These are phyloP conservation scores for Himalopsyche anomala DNA, from an alignment of 2,888 invertebrate genomes.

Conservation along the genomic window DNA sequence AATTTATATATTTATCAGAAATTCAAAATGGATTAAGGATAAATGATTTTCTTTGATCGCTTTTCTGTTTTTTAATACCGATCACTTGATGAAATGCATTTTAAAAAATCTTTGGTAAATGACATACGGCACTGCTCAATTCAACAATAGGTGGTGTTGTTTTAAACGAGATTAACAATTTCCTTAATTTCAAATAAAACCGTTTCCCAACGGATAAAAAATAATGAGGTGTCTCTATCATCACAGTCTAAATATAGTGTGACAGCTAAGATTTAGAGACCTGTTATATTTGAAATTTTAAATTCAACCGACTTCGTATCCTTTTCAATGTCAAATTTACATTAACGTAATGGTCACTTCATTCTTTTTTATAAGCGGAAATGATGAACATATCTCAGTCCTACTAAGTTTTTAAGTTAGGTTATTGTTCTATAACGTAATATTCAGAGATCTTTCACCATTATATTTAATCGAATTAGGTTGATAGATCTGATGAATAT, in stretches of 20 bases:
- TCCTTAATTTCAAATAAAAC: background rate
- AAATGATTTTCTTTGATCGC: too few species aligned
- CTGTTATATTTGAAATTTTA: background rate
- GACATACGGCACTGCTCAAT: background rate
- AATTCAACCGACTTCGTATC: background rate
- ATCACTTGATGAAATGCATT: too few species aligned
- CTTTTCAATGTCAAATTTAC: constrained; percentile 13
- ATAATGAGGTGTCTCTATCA: constrained; percentile 1
- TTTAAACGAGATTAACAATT: background rate
- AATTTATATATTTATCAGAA: too few species aligned
- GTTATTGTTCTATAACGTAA: too few species aligned
- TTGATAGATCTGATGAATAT: too few species aligned
- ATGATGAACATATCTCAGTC: background rate
- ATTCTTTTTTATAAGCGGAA: background rate
- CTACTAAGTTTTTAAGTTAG: too few species aligned
- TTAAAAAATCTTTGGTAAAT: too few species aligned
- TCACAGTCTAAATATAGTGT: constrained; percentile 24
- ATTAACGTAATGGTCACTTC: background rate
- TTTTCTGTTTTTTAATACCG: too few species aligned
- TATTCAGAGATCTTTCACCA: too few species aligned
- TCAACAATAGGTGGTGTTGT: background rate
- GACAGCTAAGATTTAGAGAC: constrained; percentile 8
- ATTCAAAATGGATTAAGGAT: too few species aligned
- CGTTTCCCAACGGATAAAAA: constrained; percentile 32
- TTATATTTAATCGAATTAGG: too few species aligned